Evolutionary conservation across 2,888 invertebrate species (phyloP).

Genomic region (Terebella lapidaria): DNA sequence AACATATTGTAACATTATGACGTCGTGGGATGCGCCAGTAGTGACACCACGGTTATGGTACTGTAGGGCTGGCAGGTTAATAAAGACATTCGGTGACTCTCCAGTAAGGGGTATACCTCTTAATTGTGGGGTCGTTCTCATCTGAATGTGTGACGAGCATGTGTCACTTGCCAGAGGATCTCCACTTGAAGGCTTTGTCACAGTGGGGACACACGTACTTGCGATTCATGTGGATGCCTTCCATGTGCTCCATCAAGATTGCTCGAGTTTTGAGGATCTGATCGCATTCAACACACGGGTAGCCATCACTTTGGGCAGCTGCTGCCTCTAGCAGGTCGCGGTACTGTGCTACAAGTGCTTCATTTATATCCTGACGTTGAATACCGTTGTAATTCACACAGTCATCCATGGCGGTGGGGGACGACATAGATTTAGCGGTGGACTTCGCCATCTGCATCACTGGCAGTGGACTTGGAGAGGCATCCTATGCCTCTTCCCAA

Average conservation of each 20-base stretch:
- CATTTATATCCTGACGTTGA: neutral
- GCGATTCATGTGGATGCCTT: conserved; percentile 1
- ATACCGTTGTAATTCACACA: neutral
- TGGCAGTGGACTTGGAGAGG: too few species aligned
- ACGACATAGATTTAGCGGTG: neutral
- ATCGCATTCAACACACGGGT: neutral
- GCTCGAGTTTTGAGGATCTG: neutral
- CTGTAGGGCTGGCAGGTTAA: too few species aligned
- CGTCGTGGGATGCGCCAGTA: too few species aligned
- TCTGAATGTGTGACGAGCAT: neutral
- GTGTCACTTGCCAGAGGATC: neutral
- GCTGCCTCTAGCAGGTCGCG: neutral
- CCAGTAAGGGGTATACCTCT: too few species aligned
- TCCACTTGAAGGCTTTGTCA: neutral
- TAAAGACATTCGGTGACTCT: too few species aligned
- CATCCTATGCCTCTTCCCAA: neutral
- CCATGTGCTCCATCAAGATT: neutral
- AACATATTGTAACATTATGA: too few species aligned
- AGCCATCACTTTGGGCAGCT: neutral
- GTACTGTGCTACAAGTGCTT: neutral
- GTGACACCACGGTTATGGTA: too few species aligned
- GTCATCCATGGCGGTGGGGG: neutral
- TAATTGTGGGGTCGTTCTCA: too few species aligned
- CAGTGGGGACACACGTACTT: neutral
- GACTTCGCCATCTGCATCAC: neutral